Base-by-base conservation (phyloP, 2,888 invertebrate genomes). In the Digitonthophagus gazella region DNA sequence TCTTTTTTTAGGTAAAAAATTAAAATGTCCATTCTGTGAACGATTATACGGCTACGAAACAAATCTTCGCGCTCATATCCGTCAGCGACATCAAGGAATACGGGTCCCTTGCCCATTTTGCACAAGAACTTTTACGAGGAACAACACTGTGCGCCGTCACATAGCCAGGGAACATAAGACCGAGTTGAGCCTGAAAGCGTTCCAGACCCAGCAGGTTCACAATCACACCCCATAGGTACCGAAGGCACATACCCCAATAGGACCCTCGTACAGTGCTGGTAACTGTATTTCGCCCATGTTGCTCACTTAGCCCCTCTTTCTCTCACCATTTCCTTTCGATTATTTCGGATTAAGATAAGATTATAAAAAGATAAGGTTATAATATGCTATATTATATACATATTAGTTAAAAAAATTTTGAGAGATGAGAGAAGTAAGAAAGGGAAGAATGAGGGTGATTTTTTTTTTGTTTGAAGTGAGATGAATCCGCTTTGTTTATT, bases 1-100 rank as follows among this genome's bases (percentile, higher is more conserved):
- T 61, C 20, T 28, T 58, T 63, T 65, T 19, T 2, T 44, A 94
- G 95, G 94, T 79, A 95, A 94, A 84, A 95, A 95, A 84, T 86
- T 95, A 80, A 95, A 95, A 86, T 95, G 95, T 85, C 93, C 95
- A 79, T 95, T 93, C 84, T 95, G 95, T 87, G 95, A 95, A 85
- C 89, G 95, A 80, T 87, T 95, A 72, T 95, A 95, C 84, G 95
- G 95, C 74, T 95, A 95, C 83, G 95, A 95, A 87, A 95, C 95
- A 80, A 95, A 95, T 83, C 85, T 95, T 81, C 90, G 95, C 76
- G 95, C 95, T 74, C 95, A 95, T 85, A 95, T 95, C 81, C 87
- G 95, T 68, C 95, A 95, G 82, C 91, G 95, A 81, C 95, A 95
- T 84, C 95, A 95, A 84, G 95, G 95, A 77, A 95, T 95, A 78